A percentile compares a stretch with the other conserved stretches of the same genome.
Conservation (phyloP, 2,797 vertebrate species). For the Pelochelys cantorii region DNA sequence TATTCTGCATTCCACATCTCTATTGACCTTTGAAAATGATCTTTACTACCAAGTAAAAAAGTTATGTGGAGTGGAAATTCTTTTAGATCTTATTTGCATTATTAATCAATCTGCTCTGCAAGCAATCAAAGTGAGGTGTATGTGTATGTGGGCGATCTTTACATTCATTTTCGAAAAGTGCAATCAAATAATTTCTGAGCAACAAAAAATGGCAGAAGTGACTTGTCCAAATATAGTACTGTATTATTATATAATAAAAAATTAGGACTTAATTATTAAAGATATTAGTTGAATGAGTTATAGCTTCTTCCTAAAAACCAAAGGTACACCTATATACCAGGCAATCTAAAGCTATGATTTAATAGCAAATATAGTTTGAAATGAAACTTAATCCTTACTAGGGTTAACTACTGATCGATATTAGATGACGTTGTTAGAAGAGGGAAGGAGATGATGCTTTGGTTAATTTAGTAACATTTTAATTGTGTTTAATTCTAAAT, state of each 20-base stretch:
- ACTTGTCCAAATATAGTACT: not conserved
- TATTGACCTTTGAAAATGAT: slow-evolving; percentile 44
- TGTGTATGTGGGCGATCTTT: not conserved
- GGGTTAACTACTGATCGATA: slow-evolving; percentile 40
- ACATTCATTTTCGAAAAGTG: not conserved
- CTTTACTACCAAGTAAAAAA: slow-evolving; percentile 22
- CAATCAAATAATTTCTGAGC: not conserved
- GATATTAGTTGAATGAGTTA: slow-evolving; percentile 38
- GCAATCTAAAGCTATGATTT: slow-evolving; percentile 29
- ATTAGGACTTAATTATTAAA: not conserved
- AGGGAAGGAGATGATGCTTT: slow-evolving; percentile 65
- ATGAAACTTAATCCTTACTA: slow-evolving; percentile 48
- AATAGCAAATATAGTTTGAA: slow-evolving; percentile 43
- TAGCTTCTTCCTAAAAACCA: slow-evolving; percentile 38
- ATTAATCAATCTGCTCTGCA: slow-evolving; percentile 14
- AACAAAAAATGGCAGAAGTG: not conserved
- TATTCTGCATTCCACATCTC: slow-evolving; percentile 57
- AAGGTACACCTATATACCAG: slow-evolving; percentile 6
- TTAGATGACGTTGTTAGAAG: slow-evolving; percentile 52
- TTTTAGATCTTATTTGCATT: not conserved
- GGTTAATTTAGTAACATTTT: slow-evolving; percentile 50
- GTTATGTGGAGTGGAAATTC: not conserved
- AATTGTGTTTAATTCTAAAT: slow-evolving; percentile 46
- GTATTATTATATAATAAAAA: not conserved
- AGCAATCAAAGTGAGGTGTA: not conserved